Evolutionary conservation across 2,113 vertebrate species (phyloP).

Genomic region (Salvelinus alpinus): DNA sequence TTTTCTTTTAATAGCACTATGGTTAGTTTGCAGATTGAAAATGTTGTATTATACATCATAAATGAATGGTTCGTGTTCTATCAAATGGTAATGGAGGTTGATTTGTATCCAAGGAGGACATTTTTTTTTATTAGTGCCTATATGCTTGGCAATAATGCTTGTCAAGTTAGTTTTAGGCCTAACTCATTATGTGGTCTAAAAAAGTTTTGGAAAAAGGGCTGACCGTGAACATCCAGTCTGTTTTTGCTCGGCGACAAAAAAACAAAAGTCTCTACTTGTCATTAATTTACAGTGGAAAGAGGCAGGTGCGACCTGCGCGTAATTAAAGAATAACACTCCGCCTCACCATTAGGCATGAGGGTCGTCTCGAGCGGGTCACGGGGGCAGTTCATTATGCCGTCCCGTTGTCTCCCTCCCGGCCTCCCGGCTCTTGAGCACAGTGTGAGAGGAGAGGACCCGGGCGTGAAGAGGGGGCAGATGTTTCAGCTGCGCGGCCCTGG

Average conservation of each 20-base stretch:
- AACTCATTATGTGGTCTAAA: not conserved
- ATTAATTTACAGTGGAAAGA: conserved; percentile 22
- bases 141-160: no score
- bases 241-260: conserved; percentile 5
- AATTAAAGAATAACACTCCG: conserved; percentile 70
- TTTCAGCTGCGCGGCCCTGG: conserved; percentile 16
- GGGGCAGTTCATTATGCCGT: conserved; percentile 51
- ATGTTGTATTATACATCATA: not conserved
- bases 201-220: conserved; percentile 23
- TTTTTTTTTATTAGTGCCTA: no score
- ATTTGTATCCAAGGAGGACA: no score
- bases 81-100: no score
- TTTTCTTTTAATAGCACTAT: not conserved
- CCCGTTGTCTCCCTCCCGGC: conserved; percentile 35
- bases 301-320: conserved; percentile 52
- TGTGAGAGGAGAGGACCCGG: not conserved
- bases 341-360: conserved; percentile 29
- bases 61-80: no score
- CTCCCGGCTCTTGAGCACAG: conserved; percentile 18
- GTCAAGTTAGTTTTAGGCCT: not conserved
- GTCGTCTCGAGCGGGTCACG: conserved; percentile 8
- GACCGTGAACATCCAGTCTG: conserved; percentile 24
- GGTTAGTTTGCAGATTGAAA: not conserved
- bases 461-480: conserved; percentile 17
- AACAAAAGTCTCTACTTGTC: conserved; percentile 26